Evolutionary conservation across 2,113 vertebrate genomes (phyloP).

Genomic region (Empidonax alnorum): DNA sequence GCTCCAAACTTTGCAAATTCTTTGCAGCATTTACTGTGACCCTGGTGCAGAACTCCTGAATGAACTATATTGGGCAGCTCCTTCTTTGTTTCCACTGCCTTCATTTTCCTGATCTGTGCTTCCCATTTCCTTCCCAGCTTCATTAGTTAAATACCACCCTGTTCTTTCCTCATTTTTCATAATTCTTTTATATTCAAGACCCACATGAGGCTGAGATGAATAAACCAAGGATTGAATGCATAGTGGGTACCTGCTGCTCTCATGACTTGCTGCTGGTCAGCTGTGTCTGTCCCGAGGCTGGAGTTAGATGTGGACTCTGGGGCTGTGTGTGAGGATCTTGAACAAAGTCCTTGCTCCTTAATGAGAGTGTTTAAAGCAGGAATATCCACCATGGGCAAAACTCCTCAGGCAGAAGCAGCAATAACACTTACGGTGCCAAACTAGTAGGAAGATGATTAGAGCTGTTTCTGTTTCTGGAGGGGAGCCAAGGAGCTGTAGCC

Average conservation of each 20-base stretch:
- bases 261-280: background rate
- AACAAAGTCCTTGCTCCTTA: background rate
- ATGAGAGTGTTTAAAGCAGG: slow-evolving; percentile 11
- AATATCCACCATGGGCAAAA: background rate
- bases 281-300: background rate
- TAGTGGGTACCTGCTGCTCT: background rate
- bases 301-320: background rate
- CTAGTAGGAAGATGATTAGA: slow-evolving; percentile 54
- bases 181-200: background rate
- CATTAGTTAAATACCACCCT: background rate
- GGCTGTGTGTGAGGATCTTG: background rate
- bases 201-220: background rate
- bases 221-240: background rate
- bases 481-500: slow-evolving; percentile 24
- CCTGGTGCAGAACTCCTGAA: background rate
- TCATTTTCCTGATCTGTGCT: background rate
- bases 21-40: background rate
- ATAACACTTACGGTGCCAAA: slow-evolving; percentile 21
- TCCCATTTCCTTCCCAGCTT: background rate
- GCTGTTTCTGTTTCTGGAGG: slow-evolving; percentile 34
- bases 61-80: background rate
- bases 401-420: slow-evolving; percentile 46
- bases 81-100: background rate
- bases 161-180: background rate
- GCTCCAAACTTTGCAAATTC: background rate